Conservation (phyloP, 2,113 vertebrate genomes). For the Triplophysa tibetana region DNA sequence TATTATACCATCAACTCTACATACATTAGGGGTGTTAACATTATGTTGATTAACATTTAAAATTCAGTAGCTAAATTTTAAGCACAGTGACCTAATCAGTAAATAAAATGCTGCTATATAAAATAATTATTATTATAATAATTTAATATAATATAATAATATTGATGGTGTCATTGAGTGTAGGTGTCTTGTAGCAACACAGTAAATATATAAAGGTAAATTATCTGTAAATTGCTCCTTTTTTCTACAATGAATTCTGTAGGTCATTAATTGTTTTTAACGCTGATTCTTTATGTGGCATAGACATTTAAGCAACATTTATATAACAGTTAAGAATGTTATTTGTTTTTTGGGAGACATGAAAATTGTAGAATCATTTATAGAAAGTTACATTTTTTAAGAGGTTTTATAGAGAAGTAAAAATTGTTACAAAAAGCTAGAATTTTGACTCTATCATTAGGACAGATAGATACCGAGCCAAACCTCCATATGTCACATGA, state of each 20-base stretch:
- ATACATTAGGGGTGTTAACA: too few relatives aligned
- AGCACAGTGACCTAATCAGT: neutral
- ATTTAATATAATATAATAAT: neutral
- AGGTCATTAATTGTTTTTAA: too few relatives aligned
- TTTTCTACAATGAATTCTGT: neutral
- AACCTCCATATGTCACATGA: too few relatives aligned
- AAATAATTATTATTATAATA: constrained; percentile 1
- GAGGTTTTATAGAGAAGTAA: too few relatives aligned
- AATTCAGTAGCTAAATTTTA: neutral
- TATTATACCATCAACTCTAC: neutral
- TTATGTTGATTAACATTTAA: neutral
- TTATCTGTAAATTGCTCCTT: neutral
- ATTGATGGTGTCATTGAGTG: neutral
- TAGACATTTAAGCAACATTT: constrained; percentile 11
- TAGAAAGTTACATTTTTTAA: neutral
- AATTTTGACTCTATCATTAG: too few relatives aligned
- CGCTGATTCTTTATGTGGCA: too few relatives aligned
- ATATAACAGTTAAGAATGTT: neutral
- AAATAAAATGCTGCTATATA: neutral
- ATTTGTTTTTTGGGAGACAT: neutral
- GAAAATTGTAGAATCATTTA: neutral
- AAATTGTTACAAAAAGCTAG: too few relatives aligned
- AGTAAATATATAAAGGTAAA: neutral
- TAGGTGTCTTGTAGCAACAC: too few relatives aligned
- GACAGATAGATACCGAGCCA: too few relatives aligned